Evolutionary conservation across 2,888 invertebrate genomes (phyloP), one percentile per base, ranked within the genome.

Genomic region (Acanthoscelides obtectus): DNA sequence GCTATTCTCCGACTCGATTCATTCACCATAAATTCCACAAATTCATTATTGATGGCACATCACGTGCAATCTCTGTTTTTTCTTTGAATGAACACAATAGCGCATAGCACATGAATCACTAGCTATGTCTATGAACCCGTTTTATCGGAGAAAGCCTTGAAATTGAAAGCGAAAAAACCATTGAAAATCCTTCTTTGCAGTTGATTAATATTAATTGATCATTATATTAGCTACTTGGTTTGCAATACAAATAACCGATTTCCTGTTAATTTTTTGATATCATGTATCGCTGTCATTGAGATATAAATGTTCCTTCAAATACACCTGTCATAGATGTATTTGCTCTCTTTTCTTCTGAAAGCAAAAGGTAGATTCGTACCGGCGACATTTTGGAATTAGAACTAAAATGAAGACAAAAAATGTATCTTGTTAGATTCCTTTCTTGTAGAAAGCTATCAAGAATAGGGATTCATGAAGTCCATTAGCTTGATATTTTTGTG

Each of bases 91-190:
- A 45, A 45, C 25, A 12, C 45, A 45, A 6, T 45, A 12, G n/a
- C n/a, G n/a, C n/a, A n/a, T n/a, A n/a, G n/a, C 8, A 77, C 12
- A 45, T 45, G 45, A 45, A 45, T 45, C 45, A 45, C 45, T 45
- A 45, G 45, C 17, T n/a, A n/a, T n/a, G n/a, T n/a, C n/a, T n/a
- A 45, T 45, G 45, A 45, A 12, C 45, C 45, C 17, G 17, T 45
- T 45, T 45, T 45, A 45, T 45, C 45, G 45, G 17, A 45, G 45
- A 45, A 45, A 12, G 45, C 45, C 45, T 45, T 45, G 45, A 45
- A 45, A 45, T 45, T 4, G 45, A 6, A 45, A 45, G 45, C 1
- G 45, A 6, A 45, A 45, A 17, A 45, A 45, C 45, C 6, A 45
- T 45, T 12, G 5, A 3, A 45, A 45, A 45, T 45, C 45, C 45